Conservation (phyloP, 2,888 invertebrate species). For the Fragum fragum region DNA sequence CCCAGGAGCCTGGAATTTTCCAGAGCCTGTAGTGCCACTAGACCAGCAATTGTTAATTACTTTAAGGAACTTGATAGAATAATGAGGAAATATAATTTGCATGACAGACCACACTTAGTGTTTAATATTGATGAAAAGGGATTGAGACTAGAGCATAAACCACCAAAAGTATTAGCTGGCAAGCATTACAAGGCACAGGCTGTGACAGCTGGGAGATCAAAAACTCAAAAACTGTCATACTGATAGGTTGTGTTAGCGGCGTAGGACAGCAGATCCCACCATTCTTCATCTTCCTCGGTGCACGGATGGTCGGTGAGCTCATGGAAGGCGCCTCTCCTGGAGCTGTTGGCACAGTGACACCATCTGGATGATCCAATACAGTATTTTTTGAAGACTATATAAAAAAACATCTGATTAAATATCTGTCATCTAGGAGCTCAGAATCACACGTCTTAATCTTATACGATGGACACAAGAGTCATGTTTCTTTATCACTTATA, state of each 20-base stretch:
- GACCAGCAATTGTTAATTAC: too few species aligned
- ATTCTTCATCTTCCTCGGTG: constrained; percentile 29
- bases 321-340: too few species aligned
- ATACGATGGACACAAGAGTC: too few species aligned
- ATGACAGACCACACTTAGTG: constrained; percentile 35
- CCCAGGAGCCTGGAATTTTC: not conserved
- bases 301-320: too few species aligned
- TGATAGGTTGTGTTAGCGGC: not conserved
- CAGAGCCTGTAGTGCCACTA: constrained; percentile 41
- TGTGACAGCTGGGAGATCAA: constrained; percentile 12
- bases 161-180: constrained; percentile 34
- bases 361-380: constrained; percentile 48
- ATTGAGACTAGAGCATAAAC: constrained; percentile 29
- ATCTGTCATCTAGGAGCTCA: constrained; percentile 28
- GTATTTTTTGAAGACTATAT: constrained; percentile 39
- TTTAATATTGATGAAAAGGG: too few species aligned
- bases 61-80: not conserved
- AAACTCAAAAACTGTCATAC: not conserved
- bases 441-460: too few species aligned
- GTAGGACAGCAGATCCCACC: not conserved
- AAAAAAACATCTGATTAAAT: constrained; percentile 39
- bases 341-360: constrained; percentile 21
- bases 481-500: constrained; percentile 43
- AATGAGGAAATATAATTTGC: constrained; percentile 39
- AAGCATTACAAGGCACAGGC: constrained; percentile 38